phyloP scores from a whole-genome alignment of 2,888 invertebrate genomes.

The Phalera bucephala region DNA sequence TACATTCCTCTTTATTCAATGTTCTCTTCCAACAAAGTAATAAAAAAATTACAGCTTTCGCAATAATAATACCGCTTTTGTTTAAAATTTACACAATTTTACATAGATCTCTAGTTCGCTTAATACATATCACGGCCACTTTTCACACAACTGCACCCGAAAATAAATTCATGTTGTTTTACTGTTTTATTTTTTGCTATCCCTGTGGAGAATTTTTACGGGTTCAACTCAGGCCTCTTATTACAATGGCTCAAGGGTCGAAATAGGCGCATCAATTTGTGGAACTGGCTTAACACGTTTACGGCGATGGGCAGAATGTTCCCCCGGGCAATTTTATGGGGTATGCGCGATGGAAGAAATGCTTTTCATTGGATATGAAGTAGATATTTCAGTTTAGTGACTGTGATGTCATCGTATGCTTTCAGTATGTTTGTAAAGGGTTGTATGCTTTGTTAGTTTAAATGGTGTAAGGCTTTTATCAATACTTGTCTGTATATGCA shows the following conservation, averaged over 20 bases:
- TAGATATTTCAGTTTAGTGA: conserved; percentile 19
- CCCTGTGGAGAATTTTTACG: conserved; percentile 14
- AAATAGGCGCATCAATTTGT: conserved; percentile 37
- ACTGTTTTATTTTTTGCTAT: conserved; percentile 10
- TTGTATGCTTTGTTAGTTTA: too few species aligned
- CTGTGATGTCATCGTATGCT: conserved; percentile 11
- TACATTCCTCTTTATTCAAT: conserved; percentile 15
- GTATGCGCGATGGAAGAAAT: conserved; percentile 23
- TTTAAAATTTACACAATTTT: not conserved
- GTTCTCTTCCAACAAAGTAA: too few species aligned
- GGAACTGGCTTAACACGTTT: conserved; percentile 37
- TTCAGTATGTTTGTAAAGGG: too few species aligned
- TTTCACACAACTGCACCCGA: too few species aligned
- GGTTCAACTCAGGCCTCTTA: conserved; percentile 28
- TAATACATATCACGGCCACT: too few species aligned
- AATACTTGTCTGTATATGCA: too few species aligned
- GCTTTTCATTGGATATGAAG: conserved; percentile 24
- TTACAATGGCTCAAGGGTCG: conserved; percentile 32
- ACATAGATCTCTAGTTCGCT: not conserved
- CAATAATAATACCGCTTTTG: not conserved
- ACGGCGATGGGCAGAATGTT: conserved; percentile 26
- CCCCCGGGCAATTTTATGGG: conserved; percentile 43
- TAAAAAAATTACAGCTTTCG: too few species aligned
- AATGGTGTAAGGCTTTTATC: too few species aligned
- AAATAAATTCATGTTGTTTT: conserved; percentile 10